A percentile compares a stretch with the other conserved stretches of the same genome.
Conservation (phyloP, 2,113 vertebrate species). For the Rostratula benghalensis region DNA sequence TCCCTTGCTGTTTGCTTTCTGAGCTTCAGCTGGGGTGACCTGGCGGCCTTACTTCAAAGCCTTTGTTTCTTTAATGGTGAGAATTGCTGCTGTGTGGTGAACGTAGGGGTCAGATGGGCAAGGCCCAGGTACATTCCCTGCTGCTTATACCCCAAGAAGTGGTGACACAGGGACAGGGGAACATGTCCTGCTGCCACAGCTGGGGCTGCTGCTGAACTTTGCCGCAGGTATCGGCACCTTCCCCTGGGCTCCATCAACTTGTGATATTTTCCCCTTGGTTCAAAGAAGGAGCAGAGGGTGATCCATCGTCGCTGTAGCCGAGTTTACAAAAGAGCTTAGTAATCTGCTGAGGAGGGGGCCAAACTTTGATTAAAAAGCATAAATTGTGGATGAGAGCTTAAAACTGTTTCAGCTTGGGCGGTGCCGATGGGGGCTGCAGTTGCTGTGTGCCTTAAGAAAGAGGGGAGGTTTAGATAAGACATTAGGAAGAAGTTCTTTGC, state of each 20-base stretch:
- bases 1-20: not conserved
- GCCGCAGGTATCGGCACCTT: not conserved
- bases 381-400: not conserved
- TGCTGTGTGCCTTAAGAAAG: not conserved
- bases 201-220: not conserved
- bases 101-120: fast-evolving
- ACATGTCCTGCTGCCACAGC: not conserved
- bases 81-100: not conserved
- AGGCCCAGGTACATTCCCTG: not conserved
- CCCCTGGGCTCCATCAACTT: not conserved
- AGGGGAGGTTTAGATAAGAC: not conserved
- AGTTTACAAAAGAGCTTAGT: not conserved
- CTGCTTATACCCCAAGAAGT: not conserved
- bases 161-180: not conserved
- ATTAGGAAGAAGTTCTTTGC: not conserved
- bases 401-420: not conserved
- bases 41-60: not conserved
- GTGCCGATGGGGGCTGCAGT: not conserved
- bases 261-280: not conserved
- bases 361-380: not conserved
- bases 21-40: not conserved
- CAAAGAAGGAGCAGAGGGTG: not conserved
- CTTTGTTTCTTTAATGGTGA: not conserved
- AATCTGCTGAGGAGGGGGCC: not conserved
- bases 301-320: not conserved